A percentile compares a stretch with the other conserved stretches of the same genome.
These are phyloP conservation scores for Orientallactaga sibirica DNA, from an alignment of 2,797 vertebrate genomes.

Conservation along the genomic window DNA sequence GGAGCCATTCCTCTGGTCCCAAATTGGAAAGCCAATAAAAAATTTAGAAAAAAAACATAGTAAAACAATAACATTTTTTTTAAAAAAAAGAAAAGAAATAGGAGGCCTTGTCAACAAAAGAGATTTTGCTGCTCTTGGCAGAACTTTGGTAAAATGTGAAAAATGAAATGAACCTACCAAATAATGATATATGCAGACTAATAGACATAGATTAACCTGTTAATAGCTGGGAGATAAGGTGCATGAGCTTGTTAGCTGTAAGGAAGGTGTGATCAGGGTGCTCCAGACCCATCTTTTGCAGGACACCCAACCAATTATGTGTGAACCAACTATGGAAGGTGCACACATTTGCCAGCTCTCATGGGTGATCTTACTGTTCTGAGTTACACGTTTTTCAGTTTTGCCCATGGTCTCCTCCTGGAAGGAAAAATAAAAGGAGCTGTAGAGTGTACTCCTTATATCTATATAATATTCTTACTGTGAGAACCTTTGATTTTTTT, in stretches of 20 bases:
- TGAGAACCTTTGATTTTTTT: neutral
- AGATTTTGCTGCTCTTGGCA: no score
- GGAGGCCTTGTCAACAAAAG: no score
- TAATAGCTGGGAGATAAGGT: conserved; percentile 50
- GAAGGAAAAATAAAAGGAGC: neutral
- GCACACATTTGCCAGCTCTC: neutral
- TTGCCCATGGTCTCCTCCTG: neutral
- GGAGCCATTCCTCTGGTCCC: no score
- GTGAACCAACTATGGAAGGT: neutral
- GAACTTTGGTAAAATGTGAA: no score
- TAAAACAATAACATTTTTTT: no score
- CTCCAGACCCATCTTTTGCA: neutral
- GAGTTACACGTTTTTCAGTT: neutral
- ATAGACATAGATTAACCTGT: no score
- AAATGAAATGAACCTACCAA: no score
- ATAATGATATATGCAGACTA: no score
- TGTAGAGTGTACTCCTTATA: neutral
- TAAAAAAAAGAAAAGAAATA: no score
- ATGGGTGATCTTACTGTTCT: neutral
- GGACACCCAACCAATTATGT: neutral
- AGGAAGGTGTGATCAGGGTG: neutral
- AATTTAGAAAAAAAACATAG: no score
- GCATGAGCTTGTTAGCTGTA: neutral
- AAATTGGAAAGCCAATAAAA: no score
- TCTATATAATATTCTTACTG: neutral